These are phyloP conservation scores for Cerceris ruficornis DNA, from an alignment of 2,888 invertebrate genomes.

Conservation along the genomic window DNA sequence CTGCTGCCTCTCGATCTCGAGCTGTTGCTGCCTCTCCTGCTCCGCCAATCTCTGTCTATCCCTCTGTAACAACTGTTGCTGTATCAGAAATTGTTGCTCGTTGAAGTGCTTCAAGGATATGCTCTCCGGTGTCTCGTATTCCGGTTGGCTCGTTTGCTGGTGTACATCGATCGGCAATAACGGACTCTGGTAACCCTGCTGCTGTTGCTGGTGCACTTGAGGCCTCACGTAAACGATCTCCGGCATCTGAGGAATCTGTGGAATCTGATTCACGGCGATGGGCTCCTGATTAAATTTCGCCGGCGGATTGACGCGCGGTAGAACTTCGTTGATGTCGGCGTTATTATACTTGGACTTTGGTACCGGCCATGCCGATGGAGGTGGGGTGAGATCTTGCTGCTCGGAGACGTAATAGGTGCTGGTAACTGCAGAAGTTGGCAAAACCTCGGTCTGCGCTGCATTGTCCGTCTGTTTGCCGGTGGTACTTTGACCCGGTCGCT, in stretches of 20 bases:
- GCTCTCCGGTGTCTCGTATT: slow-evolving; percentile 79
- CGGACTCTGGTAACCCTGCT: slow-evolving; percentile 67
- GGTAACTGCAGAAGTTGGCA: slow-evolving; percentile 35
- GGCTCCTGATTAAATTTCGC: slow-evolving; percentile 71
- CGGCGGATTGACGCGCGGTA: slow-evolving; percentile 74
- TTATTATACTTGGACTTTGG: slow-evolving; percentile 68
- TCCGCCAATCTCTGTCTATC: slow-evolving; percentile 75
- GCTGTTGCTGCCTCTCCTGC: slow-evolving; percentile 73
- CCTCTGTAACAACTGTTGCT: slow-evolving; percentile 77
- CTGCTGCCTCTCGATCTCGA: slow-evolving; percentile 70
- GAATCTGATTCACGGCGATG: slow-evolving; percentile 51
- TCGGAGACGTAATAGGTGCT: slow-evolving; percentile 73
- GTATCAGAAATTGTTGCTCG: slow-evolving; percentile 77
- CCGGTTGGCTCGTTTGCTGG: slow-evolving; percentile 43
- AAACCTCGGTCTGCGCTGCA: slow-evolving; percentile 8
- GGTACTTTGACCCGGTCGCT: slow-evolving; percentile 19
- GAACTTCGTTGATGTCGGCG: slow-evolving; percentile 76
- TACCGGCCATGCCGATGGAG: slow-evolving; percentile 61
- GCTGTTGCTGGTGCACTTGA: slow-evolving; percentile 62
- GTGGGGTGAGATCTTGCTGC: slow-evolving; percentile 67
- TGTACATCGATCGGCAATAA: slow-evolving; percentile 65
- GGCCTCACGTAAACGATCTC: slow-evolving; percentile 71
- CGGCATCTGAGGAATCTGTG: slow-evolving; percentile 62
- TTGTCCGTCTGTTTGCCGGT: slow-evolving; percentile 46
- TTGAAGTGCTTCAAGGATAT: slow-evolving; percentile 79